Evolutionary conservation across 2,797 vertebrate genomes (phyloP).

Genomic region (Crypturellus tataupa): DNA sequence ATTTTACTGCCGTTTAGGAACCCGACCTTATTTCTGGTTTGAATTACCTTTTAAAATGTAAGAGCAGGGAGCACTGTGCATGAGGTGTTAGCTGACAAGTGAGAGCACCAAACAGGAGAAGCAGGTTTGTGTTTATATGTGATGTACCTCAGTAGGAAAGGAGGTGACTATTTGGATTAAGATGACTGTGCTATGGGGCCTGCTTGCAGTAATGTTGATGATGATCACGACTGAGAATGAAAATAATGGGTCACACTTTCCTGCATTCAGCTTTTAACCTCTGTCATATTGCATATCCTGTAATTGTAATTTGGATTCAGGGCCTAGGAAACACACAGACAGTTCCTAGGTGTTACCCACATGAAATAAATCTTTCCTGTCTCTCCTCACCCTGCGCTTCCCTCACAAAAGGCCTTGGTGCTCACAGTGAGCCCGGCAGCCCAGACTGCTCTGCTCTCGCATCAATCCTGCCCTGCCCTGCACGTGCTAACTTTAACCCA

Average conservation of each 20-base stretch:
- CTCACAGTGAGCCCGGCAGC: neutral
- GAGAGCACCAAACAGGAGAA: accelerated
- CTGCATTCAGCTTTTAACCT: neutral
- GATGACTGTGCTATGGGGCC: neutral
- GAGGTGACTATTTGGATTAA: neutral
- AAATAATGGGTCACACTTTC: neutral
- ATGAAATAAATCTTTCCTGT: neutral
- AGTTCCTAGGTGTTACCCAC: neutral
- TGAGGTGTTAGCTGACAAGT: neutral
- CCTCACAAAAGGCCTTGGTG: neutral
- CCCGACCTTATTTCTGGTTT: neutral
- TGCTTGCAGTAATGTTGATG: neutral
- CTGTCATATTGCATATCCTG: neutral
- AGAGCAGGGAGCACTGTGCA: neutral
- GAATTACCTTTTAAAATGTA: neutral
- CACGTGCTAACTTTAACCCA: neutral
- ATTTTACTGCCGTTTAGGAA: neutral
- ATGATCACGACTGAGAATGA: neutral
- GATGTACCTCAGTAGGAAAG: neutral
- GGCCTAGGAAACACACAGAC: neutral
- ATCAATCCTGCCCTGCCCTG: neutral
- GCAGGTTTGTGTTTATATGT: neutral
- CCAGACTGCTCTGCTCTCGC: neutral
- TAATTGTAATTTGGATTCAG: neutral
- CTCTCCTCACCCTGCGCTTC: accelerated